Evolutionary conservation across 2,113 vertebrate genomes (phyloP).

Genomic region (Lontra canadensis): DNA sequence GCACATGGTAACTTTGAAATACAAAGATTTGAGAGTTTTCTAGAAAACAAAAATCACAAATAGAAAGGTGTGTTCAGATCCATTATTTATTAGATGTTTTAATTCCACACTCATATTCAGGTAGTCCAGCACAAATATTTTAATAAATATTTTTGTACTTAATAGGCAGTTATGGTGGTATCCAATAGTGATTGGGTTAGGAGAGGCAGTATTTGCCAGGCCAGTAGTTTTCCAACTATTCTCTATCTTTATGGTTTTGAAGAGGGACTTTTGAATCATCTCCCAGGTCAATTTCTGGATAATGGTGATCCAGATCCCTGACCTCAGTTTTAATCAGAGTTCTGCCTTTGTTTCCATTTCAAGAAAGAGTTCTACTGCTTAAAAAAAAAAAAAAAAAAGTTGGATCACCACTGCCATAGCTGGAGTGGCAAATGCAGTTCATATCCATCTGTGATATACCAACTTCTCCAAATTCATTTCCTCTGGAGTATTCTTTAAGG

Average conservation of each 20-base stretch:
- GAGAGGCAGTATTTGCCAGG: neutral
- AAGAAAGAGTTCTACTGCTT: neutral
- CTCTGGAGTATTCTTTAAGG: neutral
- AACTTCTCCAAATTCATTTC: neutral
- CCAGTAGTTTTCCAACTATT: neutral
- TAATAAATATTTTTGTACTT: neutral
- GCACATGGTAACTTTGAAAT: neutral
- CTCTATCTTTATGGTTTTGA: neutral
- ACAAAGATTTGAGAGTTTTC: neutral
- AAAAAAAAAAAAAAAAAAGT: slow-evolving; percentile 9
- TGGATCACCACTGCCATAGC: neutral
- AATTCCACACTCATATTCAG: neutral
- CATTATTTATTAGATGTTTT: neutral
- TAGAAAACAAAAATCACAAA: neutral
- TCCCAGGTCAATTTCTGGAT: neutral
- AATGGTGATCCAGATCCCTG: neutral
- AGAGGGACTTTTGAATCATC: neutral
- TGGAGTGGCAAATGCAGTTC: neutral
- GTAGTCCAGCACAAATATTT: neutral
- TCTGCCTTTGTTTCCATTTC: neutral
- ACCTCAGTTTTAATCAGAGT: neutral
- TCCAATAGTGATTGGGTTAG: neutral
- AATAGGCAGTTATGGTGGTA: neutral
- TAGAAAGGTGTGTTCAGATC: neutral
- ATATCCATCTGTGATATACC: neutral